A percentile compares a stretch with the other conserved stretches of the same genome.
These are phyloP conservation scores for Myotis myotis DNA, from an alignment of 2,797 vertebrate genomes.

Conservation along the genomic window DNA sequence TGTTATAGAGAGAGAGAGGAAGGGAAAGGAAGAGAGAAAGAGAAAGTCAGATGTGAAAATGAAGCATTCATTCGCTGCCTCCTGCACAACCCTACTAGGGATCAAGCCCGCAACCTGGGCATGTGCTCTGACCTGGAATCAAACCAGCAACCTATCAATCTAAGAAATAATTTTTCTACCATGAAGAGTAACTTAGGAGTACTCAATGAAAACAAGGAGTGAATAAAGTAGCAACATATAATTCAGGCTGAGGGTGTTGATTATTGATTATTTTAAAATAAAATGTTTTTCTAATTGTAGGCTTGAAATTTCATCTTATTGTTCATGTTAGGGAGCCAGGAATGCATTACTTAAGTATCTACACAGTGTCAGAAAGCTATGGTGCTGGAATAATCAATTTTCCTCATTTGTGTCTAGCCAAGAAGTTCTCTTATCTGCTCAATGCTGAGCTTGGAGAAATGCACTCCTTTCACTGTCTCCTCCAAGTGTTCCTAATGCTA, in stretches of 20 bases:
- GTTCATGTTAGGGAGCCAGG: background rate
- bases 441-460: slow-evolving; percentile 8
- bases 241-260: background rate
- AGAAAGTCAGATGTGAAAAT: too few relatives aligned
- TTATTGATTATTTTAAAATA: background rate
- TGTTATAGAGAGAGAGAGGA: too few relatives aligned
- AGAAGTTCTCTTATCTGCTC: background rate
- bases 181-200: background rate
- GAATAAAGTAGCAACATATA: background rate
- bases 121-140: too few relatives aligned
- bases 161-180: slow-evolving; percentile 18
- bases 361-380: background rate
- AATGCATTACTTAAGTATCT: background rate
- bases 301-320: slow-evolving; percentile 41
- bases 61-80: too few relatives aligned
- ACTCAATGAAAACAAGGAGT: slow-evolving; percentile 29
- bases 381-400: background rate
- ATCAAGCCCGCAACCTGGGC: too few relatives aligned
- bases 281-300: slow-evolving; percentile 41
- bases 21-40: too few relatives aligned
- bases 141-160: background rate
- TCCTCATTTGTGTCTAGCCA: background rate
- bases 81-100: too few relatives aligned
- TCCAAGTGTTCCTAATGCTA: slow-evolving; percentile 6
- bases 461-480: background rate